Evolutionary conservation across 2,797 vertebrate genomes (phyloP).

Genomic region (Phylloscopus collybita): DNA sequence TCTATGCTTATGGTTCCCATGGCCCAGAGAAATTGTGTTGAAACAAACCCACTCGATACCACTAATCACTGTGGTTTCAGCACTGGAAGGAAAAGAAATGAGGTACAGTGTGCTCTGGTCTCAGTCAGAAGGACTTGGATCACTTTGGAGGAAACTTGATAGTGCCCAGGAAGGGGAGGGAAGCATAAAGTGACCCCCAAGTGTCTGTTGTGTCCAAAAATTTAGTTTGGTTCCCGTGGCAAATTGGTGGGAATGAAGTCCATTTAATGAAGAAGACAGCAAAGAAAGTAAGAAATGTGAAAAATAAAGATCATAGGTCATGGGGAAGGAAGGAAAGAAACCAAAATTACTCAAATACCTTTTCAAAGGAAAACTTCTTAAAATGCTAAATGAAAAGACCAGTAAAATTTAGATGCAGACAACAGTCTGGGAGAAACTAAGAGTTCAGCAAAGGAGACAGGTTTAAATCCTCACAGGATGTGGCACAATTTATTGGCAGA

Average conservation of each 20-base stretch:
- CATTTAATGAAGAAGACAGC: not conserved
- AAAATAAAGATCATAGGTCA: not conserved
- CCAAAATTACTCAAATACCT: not conserved
- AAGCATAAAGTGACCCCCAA: not conserved
- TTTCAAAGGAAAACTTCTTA: not conserved
- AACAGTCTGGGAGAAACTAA: not conserved
- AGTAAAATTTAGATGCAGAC: not conserved
- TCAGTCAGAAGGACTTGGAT: not conserved
- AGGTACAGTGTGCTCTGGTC: not conserved
- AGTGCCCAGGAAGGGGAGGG: not conserved
- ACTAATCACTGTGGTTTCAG: not conserved
- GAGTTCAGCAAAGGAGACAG: slow-evolving; percentile 15
- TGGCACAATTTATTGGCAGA: slow-evolving; percentile 37
- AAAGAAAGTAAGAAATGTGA: not conserved
- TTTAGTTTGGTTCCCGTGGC: not conserved
- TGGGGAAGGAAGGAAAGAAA: not conserved
- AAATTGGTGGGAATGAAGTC: not conserved
- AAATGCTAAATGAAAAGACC: not conserved
- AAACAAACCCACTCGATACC: not conserved
- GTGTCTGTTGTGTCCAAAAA: not conserved
- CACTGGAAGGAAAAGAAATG: not conserved
- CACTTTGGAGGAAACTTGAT: not conserved
- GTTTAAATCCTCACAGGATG: slow-evolving; percentile 31
- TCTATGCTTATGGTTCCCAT: not conserved
- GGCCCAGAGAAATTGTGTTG: not conserved